Conservation (phyloP, 2,113 vertebrate genomes). For the Rhadina sibilatrix region DNA sequence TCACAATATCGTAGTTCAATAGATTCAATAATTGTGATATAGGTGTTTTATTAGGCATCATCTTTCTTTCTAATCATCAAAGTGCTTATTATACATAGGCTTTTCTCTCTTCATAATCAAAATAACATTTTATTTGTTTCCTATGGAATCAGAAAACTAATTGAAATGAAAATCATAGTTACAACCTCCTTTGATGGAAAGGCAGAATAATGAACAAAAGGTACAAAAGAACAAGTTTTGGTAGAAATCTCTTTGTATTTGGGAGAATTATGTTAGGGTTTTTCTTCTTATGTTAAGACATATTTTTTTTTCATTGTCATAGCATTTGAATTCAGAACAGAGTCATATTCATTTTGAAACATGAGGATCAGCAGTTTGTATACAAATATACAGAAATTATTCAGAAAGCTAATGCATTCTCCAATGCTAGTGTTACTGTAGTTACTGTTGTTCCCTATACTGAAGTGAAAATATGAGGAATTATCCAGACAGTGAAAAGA, state of each 20-base stretch:
- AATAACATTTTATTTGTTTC: neutral
- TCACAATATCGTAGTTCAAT: neutral
- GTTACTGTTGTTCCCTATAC: neutral
- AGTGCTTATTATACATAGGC: neutral
- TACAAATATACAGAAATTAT: slow-evolving; percentile 53
- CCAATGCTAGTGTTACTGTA: slow-evolving; percentile 46
- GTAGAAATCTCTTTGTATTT: neutral
- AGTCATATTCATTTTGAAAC: slow-evolving; percentile 33
- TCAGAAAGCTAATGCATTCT: slow-evolving; percentile 34
- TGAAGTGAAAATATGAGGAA: neutral
- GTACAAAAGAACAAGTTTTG: neutral
- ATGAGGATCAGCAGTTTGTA: slow-evolving; percentile 52
- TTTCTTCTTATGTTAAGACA: neutral
- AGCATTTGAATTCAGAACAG: slow-evolving; percentile 33
- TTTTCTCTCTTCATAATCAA: neutral
- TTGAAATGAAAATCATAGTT: neutral
- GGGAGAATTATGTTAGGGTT: neutral
- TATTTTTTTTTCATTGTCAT: neutral
- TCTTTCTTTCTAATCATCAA: neutral
- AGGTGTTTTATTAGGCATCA: neutral
- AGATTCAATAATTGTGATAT: neutral
- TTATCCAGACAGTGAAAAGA: neutral
- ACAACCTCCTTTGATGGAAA: neutral
- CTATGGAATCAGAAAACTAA: neutral
- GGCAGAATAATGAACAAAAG: neutral